Percentiles rank a stretch among this genome's conserved stretches.
These are phyloP conservation scores for Puma concolor DNA, from an alignment of 2,113 vertebrate species.

Conservation along the genomic window DNA sequence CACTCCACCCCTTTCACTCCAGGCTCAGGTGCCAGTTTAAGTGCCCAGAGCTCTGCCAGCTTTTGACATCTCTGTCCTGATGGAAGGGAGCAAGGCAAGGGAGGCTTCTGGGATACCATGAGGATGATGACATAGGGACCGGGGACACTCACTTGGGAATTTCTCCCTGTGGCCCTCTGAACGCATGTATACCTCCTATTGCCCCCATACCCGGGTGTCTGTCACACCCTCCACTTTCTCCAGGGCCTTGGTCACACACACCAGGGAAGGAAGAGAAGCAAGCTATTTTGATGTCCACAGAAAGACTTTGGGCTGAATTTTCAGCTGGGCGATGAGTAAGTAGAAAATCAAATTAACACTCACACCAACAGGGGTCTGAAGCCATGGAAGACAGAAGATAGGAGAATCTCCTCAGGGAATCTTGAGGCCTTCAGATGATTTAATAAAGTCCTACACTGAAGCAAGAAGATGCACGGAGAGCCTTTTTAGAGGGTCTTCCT, in stretches of 20 bases:
- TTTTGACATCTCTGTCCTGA: not conserved
- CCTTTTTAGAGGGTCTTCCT: not conserved
- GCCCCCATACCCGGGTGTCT: not conserved
- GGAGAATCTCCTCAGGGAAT: not conserved
- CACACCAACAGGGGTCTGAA: not conserved
- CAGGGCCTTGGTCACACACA: not conserved
- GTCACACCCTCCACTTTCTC: not conserved
- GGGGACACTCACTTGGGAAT: not conserved
- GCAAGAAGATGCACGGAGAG: not conserved
- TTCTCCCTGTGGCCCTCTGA: not conserved
- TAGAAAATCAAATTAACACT: not conserved
- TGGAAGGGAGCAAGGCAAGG: not conserved
- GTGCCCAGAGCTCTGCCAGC: not conserved
- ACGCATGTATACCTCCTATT: not conserved
- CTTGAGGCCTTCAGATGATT: not conserved
- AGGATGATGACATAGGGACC: not conserved
- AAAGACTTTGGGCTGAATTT: not conserved
- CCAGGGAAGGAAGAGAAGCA: not conserved
- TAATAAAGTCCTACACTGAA: not conserved
- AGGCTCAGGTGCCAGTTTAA: not conserved
- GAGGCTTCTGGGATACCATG: not conserved
- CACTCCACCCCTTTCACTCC: not conserved
- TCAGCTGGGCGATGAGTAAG: conserved; percentile 1
- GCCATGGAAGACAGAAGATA: not conserved
- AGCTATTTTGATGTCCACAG: not conserved